Conservation (phyloP, 2,797 vertebrate species). For the Enteromius mattozi region DNA sequence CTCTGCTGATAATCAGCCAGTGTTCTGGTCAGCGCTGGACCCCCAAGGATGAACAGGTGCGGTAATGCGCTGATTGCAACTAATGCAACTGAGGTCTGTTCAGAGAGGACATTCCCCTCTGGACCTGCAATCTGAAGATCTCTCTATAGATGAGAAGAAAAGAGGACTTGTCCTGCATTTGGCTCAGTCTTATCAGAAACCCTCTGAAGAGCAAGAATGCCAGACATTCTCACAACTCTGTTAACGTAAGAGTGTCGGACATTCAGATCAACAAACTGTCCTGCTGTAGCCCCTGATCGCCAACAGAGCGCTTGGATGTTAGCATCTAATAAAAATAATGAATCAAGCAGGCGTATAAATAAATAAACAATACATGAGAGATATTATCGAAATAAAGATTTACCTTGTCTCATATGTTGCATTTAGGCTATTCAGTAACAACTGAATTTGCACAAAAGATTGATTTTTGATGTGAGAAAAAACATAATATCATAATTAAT, state of each 20-base stretch:
- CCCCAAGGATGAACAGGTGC: conserved; percentile 86
- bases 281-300: conserved; percentile 53
- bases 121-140: conserved; percentile 72
- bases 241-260: conserved; percentile 59
- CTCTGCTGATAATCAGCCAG: conserved; percentile 76
- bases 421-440: conserved; percentile 17
- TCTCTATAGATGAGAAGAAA: conserved; percentile 73
- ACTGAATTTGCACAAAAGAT: not conserved
- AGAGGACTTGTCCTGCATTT: conserved; percentile 71
- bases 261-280: conserved; percentile 56
- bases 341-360: conserved; percentile 10
- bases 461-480: conserved; percentile 10
- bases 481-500: not conserved
- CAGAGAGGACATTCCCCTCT: conserved; percentile 68
- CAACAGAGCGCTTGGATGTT: conserved; percentile 46
- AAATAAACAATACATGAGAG: conserved; percentile 46
- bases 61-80: conserved; percentile 70
- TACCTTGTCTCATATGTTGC: conserved; percentile 43
- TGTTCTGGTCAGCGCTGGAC: conserved; percentile 75
- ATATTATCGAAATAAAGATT: conserved; percentile 18
- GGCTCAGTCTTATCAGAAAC: conserved; percentile 68
- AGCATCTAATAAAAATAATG: conserved; percentile 46
- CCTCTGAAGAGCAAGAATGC: conserved; percentile 70
- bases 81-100: conserved; percentile 68
- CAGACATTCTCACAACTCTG: conserved; percentile 61